Conservation (phyloP, 2,888 invertebrate species). For the Dendrolimus pini region DNA sequence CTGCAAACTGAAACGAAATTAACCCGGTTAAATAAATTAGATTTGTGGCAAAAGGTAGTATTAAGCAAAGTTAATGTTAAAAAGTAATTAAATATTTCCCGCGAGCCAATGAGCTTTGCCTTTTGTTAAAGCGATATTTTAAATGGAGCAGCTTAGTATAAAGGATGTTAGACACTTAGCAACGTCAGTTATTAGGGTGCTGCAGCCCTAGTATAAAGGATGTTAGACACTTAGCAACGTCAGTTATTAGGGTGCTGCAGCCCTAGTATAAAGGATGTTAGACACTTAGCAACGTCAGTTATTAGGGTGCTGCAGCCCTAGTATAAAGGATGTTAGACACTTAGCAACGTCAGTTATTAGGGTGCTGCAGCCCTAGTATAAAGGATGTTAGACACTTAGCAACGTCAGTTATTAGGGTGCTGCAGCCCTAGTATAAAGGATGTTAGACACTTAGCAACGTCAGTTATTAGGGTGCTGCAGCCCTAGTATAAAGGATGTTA, state of each 20-base stretch:
- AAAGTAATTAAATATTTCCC: slow-evolving; percentile 17
- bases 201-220: not conserved
- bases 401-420: too few species aligned
- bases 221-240: not conserved
- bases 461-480: too few species aligned
- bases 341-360: not conserved
- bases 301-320: not conserved
- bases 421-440: not conserved
- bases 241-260: too few species aligned
- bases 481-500: not conserved
- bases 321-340: not conserved
- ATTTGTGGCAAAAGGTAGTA: not conserved
- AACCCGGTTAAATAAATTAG: not conserved
- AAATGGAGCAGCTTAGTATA: not conserved
- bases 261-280: not conserved
- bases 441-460: not conserved
- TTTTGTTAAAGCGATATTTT: slow-evolving; percentile 2
- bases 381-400: not conserved
- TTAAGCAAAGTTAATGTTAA: slow-evolving; percentile 12
- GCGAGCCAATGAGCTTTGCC: slow-evolving; percentile 10
- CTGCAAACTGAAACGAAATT: not conserved
- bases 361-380: not conserved
- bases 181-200: too few species aligned
- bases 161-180: not conserved
- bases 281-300: not conserved